Base-by-base conservation (phyloP, 30 jellyfish, hydroid and myxozoan species). In the Aurelia coerulea region DNA sequence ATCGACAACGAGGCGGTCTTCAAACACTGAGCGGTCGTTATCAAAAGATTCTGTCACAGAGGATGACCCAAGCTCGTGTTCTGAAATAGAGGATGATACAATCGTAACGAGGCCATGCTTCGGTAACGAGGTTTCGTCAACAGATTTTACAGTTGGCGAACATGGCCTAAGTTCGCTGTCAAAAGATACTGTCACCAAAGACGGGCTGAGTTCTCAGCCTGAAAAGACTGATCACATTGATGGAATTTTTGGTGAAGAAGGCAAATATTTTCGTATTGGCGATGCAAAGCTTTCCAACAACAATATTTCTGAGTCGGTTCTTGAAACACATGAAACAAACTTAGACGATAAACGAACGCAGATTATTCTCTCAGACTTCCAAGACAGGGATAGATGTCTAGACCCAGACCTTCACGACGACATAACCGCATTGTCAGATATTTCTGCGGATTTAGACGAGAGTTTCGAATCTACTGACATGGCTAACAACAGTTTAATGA, bases 401-500 rank as follows among this genome's bases (percentile, higher is more conserved):
- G 78, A 78, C 49, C 50, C 10, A 7, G 78, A 33, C 46, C 17
- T 6, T 15, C 32, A 33, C 11, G 18, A 37, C 14, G 60, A 5
- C 34, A 2, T 13, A 17, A 7, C 81, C 1, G 23, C 72, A 15
- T 50, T 32, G 9, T 16, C 71, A 11, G 51, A n/a, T 17, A 17
- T 4, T 16, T 16, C 62, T 8, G 91, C 50, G 2, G 62, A 29
- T 39, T 18, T 10, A 46, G 51, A 81, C 42, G 92, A 83, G 6
- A 10, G 80, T 32, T 65, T 42, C 42, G 52, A 51, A 14, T 71
- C 92, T 18, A 18, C 39, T 29, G 92, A 83, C 16, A 73, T 69
- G 51, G 58, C 60, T 23, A 72, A 71, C 13, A 70, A 49, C 15
- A 83, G 85, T 76, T 72, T 83, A 60, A 69, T 83, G 73, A 83